These are phyloP conservation scores for Atrichornis clamosus DNA, from an alignment of 2,113 vertebrate genomes.

Conservation along the genomic window DNA sequence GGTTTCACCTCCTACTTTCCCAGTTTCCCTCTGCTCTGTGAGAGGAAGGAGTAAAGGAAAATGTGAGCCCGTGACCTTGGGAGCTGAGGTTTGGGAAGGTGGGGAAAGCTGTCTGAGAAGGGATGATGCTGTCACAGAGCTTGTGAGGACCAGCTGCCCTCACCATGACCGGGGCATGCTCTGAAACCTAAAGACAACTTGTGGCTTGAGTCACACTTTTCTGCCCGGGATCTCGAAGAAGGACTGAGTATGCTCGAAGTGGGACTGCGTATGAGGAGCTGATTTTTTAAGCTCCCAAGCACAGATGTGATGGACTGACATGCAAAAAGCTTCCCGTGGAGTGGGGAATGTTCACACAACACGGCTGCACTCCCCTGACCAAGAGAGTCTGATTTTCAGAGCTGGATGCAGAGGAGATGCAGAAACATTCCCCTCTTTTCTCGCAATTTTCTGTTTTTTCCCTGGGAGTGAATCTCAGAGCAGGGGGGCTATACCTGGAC, in stretches of 20 bases:
- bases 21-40: not conserved
- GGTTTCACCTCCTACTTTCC: not conserved
- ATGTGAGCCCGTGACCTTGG: fast-evolving
- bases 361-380: not conserved
- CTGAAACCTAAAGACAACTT: not conserved
- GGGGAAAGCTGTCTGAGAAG: not conserved
- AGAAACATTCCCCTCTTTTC: not conserved
- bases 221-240: not conserved
- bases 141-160: not conserved
- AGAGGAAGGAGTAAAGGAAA: not conserved
- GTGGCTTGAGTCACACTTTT: not conserved
- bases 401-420: not conserved
- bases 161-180: fast-evolving
- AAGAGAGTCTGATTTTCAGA: not conserved
- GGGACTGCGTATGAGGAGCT: not conserved
- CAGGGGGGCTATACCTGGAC: not conserved
- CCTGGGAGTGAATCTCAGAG: not conserved
- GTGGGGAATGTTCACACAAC: not conserved
- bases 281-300: not conserved
- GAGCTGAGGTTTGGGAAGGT: not conserved
- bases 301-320: not conserved
- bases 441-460: not conserved
- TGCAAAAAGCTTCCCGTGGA: not conserved
- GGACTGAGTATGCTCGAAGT: not conserved
- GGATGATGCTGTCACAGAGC: not conserved